Evolutionary conservation across 2,888 invertebrate genomes (phyloP), one percentile per base, ranked within the genome.

Genomic region (Meganola albula): DNA sequence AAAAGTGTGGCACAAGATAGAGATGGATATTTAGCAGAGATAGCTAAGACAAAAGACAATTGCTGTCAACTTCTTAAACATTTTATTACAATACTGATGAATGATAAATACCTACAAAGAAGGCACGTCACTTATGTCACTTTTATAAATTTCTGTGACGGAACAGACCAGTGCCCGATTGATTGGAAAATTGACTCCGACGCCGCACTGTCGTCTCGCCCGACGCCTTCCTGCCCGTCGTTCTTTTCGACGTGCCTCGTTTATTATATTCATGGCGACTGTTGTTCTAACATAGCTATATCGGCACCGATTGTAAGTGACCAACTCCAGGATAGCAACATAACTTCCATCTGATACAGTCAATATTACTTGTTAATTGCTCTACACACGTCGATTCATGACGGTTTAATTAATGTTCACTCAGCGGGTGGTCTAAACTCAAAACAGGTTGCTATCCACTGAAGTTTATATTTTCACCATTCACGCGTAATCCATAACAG

Each of bases 171-270:
- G 46, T 60, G 67, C 49, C 56, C 66, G 65, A 74, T 78, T 77
- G 72, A 79, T 79, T 77, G 68, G 64, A 70, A 75, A 73, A 80
- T 78, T 74, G 74, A 62, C 58, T 41, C 53, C 47, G 58, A 52
- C 63, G 63, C 58, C 65, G 65, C 64, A 53, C 48, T 58, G 59
- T 54, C 57, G 62, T 63, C 61, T 48, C 34, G 48, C n/a, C 16
- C 38, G 44, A 30, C 59, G 59, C 53, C 69, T 63, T 72, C 72
- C 72, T 66, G 63, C 16, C 16, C 16, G 4, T 5, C 16, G 16
- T 5, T 16, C 4, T 16, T 16, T 6, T 16, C 16, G 4, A 6
- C 16, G 4, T 16, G 4, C 4, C 6, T 16, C 4, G 16, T 16
- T 16, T 16, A 16, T 16, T 5, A 16, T 6, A n/a, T n/a, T n/a